Conservation (phyloP, 2,888 invertebrate genomes). For the Lithosia quadra region DNA sequence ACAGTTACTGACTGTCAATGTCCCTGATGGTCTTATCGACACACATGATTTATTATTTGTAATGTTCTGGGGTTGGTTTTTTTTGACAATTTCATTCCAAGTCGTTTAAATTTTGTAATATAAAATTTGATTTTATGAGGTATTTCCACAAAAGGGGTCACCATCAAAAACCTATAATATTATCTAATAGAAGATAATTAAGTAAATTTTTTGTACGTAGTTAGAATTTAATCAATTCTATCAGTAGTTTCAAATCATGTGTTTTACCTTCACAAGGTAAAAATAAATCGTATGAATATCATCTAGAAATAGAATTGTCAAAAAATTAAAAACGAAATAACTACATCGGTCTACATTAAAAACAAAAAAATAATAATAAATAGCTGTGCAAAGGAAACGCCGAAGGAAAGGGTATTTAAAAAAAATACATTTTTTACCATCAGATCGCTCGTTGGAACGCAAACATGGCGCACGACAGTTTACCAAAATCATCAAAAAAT, state of each 20-base stretch:
- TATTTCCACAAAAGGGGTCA: background rate
- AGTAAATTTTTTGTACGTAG: slow-evolving; percentile 13
- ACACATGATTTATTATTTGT: slow-evolving; percentile 19
- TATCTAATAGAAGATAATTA: background rate
- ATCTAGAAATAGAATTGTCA: slow-evolving; percentile 44
- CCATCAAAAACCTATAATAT: background rate
- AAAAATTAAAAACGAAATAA: slow-evolving; percentile 38
- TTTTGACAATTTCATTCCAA: slow-evolving; percentile 40
- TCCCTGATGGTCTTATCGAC: slow-evolving; percentile 12
- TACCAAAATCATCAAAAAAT: slow-evolving; percentile 55
- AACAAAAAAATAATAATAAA: slow-evolving; percentile 49
- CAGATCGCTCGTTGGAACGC: slow-evolving; percentile 77
- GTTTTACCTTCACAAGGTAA: slow-evolving; percentile 14
- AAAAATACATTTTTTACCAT: slow-evolving; percentile 54
- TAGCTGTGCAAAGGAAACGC: slow-evolving; percentile 50
- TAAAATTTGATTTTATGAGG: background rate
- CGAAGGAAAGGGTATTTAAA: slow-evolving; percentile 45
- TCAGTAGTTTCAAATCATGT: slow-evolving; percentile 6
- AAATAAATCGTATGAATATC: background rate
- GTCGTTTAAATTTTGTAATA: background rate
- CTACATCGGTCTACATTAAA: slow-evolving; percentile 52
- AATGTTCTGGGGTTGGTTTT: slow-evolving; percentile 22
- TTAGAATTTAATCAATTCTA: slow-evolving; percentile 13
- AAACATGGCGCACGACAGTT: slow-evolving; percentile 60
- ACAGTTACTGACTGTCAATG: slow-evolving; percentile 24